Conservation (phyloP, 2,888 invertebrate species). For the Sarcophaga subvicina region DNA sequence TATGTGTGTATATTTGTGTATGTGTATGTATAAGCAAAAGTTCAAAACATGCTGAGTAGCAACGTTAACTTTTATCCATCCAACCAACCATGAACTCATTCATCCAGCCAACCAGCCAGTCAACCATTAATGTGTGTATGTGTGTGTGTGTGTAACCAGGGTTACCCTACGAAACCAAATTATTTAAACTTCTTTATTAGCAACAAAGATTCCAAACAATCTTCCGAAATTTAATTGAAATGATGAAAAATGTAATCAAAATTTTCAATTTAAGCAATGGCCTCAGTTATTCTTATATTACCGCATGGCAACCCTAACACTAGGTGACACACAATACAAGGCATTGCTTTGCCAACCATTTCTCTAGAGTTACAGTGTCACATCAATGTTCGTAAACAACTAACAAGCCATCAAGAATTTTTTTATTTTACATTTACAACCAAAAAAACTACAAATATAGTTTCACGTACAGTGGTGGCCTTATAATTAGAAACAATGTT, state of each 20-base stretch:
- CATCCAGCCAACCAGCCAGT: slow-evolving; percentile 23
- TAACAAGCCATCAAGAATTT: slow-evolving; percentile 54
- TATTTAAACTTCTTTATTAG: too few relatives aligned
- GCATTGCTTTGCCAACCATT: slow-evolving; percentile 42
- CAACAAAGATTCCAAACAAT: too few relatives aligned
- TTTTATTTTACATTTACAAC: background rate
- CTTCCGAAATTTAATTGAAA: too few relatives aligned
- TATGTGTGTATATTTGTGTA: slow-evolving; percentile 11
- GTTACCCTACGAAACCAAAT: background rate
- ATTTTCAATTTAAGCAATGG: too few relatives aligned
- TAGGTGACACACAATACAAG: background rate
- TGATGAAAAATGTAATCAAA: too few relatives aligned
- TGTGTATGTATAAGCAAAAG: slow-evolving; percentile 4
- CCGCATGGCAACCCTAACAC: background rate
- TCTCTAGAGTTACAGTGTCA: slow-evolving; percentile 19
- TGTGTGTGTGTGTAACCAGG: background rate
- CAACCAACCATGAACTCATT: slow-evolving; percentile 60
- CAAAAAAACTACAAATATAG: background rate
- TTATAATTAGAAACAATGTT: too few relatives aligned
- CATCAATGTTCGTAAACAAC: slow-evolving; percentile 45
- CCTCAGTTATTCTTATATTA: background rate
- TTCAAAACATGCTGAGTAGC: slow-evolving; percentile 68
- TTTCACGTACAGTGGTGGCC: too few relatives aligned
- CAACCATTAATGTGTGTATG: background rate
- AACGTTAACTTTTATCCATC: slow-evolving; percentile 68